A percentile compares a stretch with the other conserved stretches of the same genome.
These are phyloP conservation scores for Drepana arcuata DNA, from an alignment of 1,140 invertebrate species.

Conservation along the genomic window DNA sequence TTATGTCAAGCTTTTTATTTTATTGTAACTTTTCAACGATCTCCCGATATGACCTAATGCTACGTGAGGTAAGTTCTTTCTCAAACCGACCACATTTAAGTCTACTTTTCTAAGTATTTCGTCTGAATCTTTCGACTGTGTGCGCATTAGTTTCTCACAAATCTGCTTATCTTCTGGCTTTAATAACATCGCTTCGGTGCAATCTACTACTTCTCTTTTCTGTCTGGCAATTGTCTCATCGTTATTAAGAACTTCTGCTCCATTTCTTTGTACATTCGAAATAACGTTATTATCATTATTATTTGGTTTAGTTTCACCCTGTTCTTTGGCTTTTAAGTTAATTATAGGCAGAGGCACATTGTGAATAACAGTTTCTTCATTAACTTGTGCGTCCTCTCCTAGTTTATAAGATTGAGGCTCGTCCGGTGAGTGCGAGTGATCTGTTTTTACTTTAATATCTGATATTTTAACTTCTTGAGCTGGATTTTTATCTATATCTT, in stretches of 20 bases:
- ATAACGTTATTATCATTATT: not conserved
- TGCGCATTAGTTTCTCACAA: slow-evolving; percentile 33
- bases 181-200: slow-evolving; percentile 32
- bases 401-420: slow-evolving; percentile 55
- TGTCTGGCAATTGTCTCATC: slow-evolving; percentile 17
- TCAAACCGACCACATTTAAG: slow-evolving; percentile 30
- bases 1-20: slow-evolving; percentile 16
- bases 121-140: slow-evolving; percentile 6
- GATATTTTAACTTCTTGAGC: slow-evolving; percentile 1
- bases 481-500: not conserved
- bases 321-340: slow-evolving; percentile 12
- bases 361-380: slow-evolving; percentile 9
- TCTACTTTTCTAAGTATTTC: slow-evolving; percentile 25
- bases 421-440: slow-evolving; percentile 46
- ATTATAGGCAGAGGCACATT: slow-evolving; percentile 7
- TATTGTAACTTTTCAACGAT: slow-evolving; percentile 45
- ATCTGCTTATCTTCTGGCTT: slow-evolving; percentile 46
- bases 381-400: slow-evolving; percentile 36
- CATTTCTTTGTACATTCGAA: too few relatives aligned
- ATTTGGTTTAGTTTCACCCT: not conserved
- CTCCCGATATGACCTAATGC: slow-evolving; percentile 35
- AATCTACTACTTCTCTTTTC: slow-evolving; percentile 56
- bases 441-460: slow-evolving; percentile 13
- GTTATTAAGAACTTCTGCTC: not conserved
- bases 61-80: slow-evolving; percentile 27